Percentiles rank a stretch among this genome's conserved stretches.
Evolutionary conservation across 2,113 vertebrate species (phyloP).

Genomic region (Choloepus hoffmanni): DNA sequence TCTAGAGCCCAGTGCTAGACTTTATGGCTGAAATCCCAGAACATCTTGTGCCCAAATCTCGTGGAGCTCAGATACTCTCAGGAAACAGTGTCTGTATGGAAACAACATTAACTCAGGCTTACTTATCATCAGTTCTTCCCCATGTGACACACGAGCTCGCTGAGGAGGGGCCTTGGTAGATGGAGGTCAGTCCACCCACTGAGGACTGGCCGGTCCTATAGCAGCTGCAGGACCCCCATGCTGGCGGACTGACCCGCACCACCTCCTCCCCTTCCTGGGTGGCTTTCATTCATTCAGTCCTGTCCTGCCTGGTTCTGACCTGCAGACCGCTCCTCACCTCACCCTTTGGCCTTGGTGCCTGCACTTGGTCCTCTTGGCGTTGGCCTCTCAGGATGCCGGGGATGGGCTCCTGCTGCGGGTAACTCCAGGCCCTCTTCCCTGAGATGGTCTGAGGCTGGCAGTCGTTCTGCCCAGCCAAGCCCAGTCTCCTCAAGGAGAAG

Average conservation of each 20-base stretch:
- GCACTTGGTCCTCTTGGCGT: not conserved
- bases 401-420: not conserved
- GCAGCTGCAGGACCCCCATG: not conserved
- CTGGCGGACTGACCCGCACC: too few species aligned
- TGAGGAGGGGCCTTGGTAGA: too few species aligned
- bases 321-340: fast-evolving
- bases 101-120: not conserved
- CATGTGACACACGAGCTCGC: not conserved
- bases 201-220: not conserved
- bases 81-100: not conserved
- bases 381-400: fast-evolving
- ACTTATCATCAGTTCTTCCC: not conserved
- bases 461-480: not conserved
- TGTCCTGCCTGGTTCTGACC: not conserved
- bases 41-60: too few species aligned
- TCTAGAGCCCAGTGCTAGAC: not conserved
- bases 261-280: not conserved
- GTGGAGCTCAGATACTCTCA: not conserved
- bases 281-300: not conserved
- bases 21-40: not conserved
- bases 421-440: not conserved
- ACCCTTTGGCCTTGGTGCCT: not conserved
- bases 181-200: too few species aligned
- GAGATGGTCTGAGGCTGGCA: not conserved
- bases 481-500: not conserved